These are phyloP conservation scores for Pyxicephalus adspersus DNA, from an alignment of 2,113 vertebrate species.

Conservation along the genomic window DNA sequence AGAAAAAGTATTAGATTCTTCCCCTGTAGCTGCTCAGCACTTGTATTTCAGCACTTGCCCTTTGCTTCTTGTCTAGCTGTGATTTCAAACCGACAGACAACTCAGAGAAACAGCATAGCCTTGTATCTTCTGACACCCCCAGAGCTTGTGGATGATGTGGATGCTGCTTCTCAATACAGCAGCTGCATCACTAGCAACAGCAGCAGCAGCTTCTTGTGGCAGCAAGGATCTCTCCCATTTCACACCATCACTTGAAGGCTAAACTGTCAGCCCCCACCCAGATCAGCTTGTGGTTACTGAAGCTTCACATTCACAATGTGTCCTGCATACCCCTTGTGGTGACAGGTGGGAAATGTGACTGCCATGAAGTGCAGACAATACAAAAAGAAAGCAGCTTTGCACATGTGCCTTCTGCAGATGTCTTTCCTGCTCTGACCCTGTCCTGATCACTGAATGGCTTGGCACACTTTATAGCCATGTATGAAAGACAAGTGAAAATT, in stretches of 20 bases:
- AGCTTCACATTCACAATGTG: conserved; percentile 43
- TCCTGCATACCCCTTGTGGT: conserved; percentile 65
- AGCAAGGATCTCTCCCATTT: conserved; percentile 43
- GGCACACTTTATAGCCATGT: not conserved
- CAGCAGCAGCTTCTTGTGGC: conserved; percentile 55
- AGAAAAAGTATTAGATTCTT: conserved; percentile 59
- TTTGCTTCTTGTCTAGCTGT: conserved; percentile 51
- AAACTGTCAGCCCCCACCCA: conserved; percentile 27
- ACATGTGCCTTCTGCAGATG: conserved; percentile 55
- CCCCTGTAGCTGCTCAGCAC: conserved; percentile 60
- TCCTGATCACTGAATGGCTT: conserved; percentile 9
- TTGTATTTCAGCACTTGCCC: conserved; percentile 57
- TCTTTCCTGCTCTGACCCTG: conserved; percentile 29
- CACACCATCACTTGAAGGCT: conserved; percentile 52
- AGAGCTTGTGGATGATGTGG: conserved; percentile 19
- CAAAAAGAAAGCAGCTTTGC: conserved; percentile 51
- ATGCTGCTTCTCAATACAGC: conserved; percentile 56
- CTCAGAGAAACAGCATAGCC: conserved; percentile 61
- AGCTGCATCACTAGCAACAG: not conserved
- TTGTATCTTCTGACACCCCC: conserved; percentile 57
- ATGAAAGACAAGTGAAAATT: not conserved
- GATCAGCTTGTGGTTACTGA: conserved; percentile 51
- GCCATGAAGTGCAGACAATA: conserved; percentile 57
- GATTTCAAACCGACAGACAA: conserved; percentile 56
- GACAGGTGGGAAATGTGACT: conserved; percentile 63